phyloP scores from a whole-genome alignment of 2,113 vertebrate genomes.

The Semicossyphus pulcher region DNA sequence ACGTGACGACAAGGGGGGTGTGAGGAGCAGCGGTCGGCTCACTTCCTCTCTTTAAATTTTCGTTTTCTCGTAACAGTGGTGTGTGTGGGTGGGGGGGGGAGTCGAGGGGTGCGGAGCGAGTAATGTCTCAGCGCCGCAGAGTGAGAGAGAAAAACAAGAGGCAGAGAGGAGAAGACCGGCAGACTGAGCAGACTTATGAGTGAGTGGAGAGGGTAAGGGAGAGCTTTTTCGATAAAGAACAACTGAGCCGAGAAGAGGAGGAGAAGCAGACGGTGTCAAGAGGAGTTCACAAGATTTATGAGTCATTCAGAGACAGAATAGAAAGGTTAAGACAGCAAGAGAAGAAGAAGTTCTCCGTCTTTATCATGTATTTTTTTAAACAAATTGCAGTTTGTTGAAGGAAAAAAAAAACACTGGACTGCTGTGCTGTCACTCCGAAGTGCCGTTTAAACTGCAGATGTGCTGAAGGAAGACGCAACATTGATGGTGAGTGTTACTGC shows the following conservation, averaged over 20 bases:
- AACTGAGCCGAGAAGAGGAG: not conserved
- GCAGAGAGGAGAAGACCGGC: not conserved
- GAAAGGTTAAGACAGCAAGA: conserved; percentile 23
- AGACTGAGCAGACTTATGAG: not conserved
- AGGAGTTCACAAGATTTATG: not conserved
- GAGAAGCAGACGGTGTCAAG: not conserved
- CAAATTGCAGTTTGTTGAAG: conserved; percentile 22
- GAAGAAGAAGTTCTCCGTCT: not conserved
- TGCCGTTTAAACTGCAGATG: conserved; percentile 31
- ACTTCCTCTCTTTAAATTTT: conserved; percentile 43
- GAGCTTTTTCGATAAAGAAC: not conserved
- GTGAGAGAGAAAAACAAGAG: not conserved
- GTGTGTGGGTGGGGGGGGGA: too few species aligned
- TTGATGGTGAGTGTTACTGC: conserved; percentile 56
- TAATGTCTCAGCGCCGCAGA: not conserved
- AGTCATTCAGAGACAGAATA: conserved; percentile 21
- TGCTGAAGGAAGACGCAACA: not conserved
- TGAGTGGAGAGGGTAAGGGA: not conserved
- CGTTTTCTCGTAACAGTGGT: not conserved
- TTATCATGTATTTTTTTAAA: not conserved
- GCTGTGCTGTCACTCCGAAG: not conserved
- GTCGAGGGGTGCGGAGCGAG: not conserved
- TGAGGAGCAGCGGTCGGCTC: not conserved
- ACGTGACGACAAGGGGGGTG: not conserved
- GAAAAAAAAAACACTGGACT: not conserved